These are phyloP conservation scores for Nomada lathburiana DNA, from an alignment of 2,888 invertebrate species.

Conservation along the genomic window DNA sequence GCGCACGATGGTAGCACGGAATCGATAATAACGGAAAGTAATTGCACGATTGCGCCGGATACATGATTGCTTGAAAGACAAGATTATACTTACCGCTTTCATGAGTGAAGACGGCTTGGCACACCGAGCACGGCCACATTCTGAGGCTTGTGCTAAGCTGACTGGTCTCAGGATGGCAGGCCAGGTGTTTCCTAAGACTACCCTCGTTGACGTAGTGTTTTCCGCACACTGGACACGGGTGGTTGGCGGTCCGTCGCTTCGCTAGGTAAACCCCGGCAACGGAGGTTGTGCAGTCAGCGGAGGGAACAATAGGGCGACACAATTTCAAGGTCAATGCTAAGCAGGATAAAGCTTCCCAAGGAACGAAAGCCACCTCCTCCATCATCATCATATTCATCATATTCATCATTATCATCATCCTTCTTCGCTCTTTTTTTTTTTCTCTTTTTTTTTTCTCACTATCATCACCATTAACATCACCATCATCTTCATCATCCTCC, in stretches of 20 bases:
- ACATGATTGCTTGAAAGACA: slow-evolving; percentile 4
- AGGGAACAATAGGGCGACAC: slow-evolving; percentile 84
- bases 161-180: slow-evolving; percentile 96
- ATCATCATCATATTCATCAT: slow-evolving; percentile 52
- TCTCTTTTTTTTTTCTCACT: slow-evolving; percentile 43
- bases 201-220: slow-evolving; percentile 98
- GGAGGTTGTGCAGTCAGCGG: slow-evolving; percentile 85
- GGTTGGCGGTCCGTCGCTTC: slow-evolving; percentile 97
- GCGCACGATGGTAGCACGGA: background rate
- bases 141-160: slow-evolving; percentile 94
- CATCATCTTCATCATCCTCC: slow-evolving; percentile 37
- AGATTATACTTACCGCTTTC: slow-evolving; percentile 91
- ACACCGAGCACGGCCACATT: slow-evolving; percentile 98
- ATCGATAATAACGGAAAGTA: background rate
- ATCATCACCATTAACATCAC: slow-evolving; percentile 32
- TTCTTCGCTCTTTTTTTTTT: slow-evolving; percentile 47
- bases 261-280: slow-evolving; percentile 90
- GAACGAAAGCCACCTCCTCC: slow-evolving; percentile 76
- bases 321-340: slow-evolving; percentile 85
- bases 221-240: slow-evolving; percentile 97
- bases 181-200: slow-evolving; percentile 95
- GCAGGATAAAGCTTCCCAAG: slow-evolving; percentile 84
- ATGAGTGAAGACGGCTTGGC: slow-evolving; percentile 97
- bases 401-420: slow-evolving; percentile 43
- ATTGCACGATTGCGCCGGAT: slow-evolving; percentile 2